Conservation (phyloP, 1,140 invertebrate genomes). For the Stenopsyche tienmushanensis region DNA sequence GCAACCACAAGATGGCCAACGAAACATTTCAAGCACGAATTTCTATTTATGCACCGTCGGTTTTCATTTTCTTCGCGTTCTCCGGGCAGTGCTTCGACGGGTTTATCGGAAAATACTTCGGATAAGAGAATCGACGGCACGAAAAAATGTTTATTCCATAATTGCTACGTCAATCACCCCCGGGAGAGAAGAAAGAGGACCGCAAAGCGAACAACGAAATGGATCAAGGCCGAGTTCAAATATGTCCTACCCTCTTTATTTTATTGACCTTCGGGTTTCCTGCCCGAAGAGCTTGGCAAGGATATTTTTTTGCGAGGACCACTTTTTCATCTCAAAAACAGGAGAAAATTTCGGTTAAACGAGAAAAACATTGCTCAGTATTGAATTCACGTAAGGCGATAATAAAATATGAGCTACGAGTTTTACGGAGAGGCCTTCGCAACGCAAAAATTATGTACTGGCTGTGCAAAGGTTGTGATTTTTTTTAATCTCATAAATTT, state of each 20-base stretch:
- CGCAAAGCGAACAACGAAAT: no score
- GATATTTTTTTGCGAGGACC: not conserved
- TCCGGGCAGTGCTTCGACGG: not conserved
- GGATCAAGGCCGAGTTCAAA: not conserved
- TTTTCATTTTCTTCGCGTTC: not conserved
- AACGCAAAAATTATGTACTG: no score
- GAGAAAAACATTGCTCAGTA: not conserved
- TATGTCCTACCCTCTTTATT: not conserved
- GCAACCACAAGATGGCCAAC: no score
- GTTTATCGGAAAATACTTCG: no score
- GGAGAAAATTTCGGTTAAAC: not conserved
- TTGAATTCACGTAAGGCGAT: not conserved
- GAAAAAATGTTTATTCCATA: no score
- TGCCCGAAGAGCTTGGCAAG: not conserved
- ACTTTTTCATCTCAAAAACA: not conserved
- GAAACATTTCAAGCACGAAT: not conserved
- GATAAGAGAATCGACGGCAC: no score
- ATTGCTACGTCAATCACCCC: no score
- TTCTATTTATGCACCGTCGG: not conserved
- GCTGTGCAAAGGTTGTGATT: no score
- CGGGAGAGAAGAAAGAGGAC: no score
- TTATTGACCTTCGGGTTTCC: not conserved
- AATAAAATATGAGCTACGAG: no score
- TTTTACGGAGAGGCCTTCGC: no score
- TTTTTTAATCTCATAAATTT: no score